Percentiles rank a stretch among this genome's conserved stretches.
These are phyloP conservation scores for Drosophila percnosoma DNA, from an alignment of 2,888 invertebrate species.

Conservation along the genomic window DNA sequence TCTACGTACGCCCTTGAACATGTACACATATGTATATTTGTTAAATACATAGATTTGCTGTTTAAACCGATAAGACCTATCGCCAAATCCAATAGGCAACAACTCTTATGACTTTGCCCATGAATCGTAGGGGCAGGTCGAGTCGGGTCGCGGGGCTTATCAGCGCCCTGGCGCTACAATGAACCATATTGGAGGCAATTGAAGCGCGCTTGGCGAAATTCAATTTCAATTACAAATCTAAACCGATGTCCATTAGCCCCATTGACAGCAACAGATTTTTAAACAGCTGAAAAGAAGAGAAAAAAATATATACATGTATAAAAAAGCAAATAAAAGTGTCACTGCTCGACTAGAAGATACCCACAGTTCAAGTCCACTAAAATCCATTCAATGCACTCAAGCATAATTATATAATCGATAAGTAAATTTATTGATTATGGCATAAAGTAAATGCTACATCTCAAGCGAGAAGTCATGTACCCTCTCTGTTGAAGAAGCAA, in stretches of 20 bases:
- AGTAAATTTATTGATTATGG: background rate
- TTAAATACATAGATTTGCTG: background rate
- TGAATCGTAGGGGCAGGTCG: constrained; percentile 21
- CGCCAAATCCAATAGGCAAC: constrained; percentile 27
- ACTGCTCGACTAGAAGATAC: constrained; percentile 4
- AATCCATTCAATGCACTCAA: background rate
- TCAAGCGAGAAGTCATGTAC: background rate
- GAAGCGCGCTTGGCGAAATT: constrained; percentile 21
- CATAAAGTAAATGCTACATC: background rate
- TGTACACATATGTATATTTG: background rate
- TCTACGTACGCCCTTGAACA: background rate
- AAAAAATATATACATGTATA: background rate
- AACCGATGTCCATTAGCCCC: constrained; percentile 18
- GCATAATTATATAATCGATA: background rate
- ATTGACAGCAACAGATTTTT: constrained; percentile 22
- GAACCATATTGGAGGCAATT: constrained; percentile 24
- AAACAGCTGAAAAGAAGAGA: background rate
- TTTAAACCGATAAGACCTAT: constrained; percentile 33
- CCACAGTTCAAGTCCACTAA: background rate
- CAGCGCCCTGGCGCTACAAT: constrained; percentile 23
- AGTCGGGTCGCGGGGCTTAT: constrained; percentile 29
- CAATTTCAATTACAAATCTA: constrained; percentile 30
- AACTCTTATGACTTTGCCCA: constrained; percentile 32
- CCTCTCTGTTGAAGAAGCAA: background rate
- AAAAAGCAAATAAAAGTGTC: background rate